Conservation (phyloP, 2,888 invertebrate genomes). For the Anagyrus pseudococci region DNA sequence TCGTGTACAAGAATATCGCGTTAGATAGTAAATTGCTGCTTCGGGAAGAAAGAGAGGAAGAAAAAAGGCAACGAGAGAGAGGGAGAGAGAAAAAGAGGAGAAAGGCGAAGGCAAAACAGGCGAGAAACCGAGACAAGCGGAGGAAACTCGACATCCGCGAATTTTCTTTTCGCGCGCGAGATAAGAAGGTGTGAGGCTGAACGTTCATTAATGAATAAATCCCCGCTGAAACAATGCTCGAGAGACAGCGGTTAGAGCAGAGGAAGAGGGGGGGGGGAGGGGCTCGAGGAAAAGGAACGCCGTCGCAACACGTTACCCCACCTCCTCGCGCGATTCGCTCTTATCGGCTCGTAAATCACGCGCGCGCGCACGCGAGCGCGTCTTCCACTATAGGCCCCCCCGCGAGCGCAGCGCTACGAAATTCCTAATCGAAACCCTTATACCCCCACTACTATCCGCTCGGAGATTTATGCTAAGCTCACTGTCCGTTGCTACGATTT, state of each 20-base stretch:
- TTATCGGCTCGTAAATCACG: conserved; percentile 37
- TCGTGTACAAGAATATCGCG: too few species aligned
- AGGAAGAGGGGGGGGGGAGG: background rate
- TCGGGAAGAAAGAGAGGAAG: too few species aligned
- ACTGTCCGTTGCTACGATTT: too few species aligned
- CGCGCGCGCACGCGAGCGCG: conserved; percentile 23
- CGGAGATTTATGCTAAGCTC: too few species aligned
- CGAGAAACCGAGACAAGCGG: too few species aligned
- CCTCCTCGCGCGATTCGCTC: conserved; percentile 25
- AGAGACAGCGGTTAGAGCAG: background rate
- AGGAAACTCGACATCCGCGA: too few species aligned
- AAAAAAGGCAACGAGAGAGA: too few species aligned
- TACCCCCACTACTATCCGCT: background rate
- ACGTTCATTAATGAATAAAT: conserved; percentile 15
- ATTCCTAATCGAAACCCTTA: conserved; percentile 23
- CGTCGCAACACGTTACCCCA: conserved; percentile 16
- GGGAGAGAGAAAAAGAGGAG: too few species aligned
- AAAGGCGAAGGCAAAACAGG: too few species aligned
- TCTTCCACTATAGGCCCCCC: background rate
- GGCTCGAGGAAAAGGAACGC: conserved; percentile 1
- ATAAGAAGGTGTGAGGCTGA: too few species aligned
- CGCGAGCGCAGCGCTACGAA: conserved; percentile 1
- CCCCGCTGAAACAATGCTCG: conserved; percentile 13
- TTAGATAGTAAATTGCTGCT: too few species aligned
- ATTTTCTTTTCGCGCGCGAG: too few species aligned